Conservation (phyloP, 2,113 vertebrate genomes). For the Mystacornis crossleyi region DNA sequence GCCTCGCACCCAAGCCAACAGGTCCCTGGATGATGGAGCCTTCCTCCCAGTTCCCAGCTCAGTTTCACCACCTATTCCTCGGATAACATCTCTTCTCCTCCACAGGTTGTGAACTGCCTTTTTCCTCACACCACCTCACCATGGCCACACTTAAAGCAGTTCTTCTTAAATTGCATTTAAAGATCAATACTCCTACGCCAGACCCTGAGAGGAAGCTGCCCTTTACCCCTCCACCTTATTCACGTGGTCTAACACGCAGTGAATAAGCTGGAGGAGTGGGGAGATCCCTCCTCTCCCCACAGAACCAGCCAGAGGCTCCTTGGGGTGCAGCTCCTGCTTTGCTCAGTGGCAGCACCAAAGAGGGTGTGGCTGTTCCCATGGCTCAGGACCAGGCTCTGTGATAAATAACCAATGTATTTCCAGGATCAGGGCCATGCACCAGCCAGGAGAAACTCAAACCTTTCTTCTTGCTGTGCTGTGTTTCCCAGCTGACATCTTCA, state of each 20-base stretch:
- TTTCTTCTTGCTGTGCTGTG: neutral
- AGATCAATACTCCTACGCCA: neutral
- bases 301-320: neutral
- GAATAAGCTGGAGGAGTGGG: neutral
- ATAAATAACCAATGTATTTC: neutral
- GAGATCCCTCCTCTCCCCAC: neutral
- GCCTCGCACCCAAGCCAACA: neutral
- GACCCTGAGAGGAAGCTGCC: neutral
- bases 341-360: neutral
- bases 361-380: rapidly evolving
- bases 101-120: neutral
- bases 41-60: neutral
- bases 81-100: neutral
- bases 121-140: neutral
- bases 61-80: neutral
- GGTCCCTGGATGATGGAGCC: neutral
- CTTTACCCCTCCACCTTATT: neutral
- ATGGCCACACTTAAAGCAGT: neutral
- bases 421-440: neutral
- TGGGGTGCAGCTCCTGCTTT: neutral
- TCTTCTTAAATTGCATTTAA: neutral
- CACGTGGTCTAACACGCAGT: rapidly evolving
- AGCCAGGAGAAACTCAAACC: neutral
- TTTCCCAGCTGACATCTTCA: neutral
- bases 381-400: neutral